Conservation (phyloP, 1,140 invertebrate species). For the Lamellibrachia luymesi region DNA sequence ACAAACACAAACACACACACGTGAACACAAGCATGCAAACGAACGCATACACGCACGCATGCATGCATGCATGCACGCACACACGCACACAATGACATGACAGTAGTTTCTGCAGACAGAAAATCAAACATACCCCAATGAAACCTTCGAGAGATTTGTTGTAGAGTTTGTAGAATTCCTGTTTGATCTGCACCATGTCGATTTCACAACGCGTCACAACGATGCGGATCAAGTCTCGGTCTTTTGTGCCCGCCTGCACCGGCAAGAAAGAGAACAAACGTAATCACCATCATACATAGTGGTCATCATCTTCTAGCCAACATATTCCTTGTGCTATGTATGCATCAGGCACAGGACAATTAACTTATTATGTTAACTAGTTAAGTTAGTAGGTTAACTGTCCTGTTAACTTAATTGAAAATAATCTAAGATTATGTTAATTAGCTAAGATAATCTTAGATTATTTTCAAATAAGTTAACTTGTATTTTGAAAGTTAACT, state of each 20-base stretch:
- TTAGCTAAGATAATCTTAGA: no score
- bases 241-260: conserved; percentile 48
- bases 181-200: conserved; percentile 62
- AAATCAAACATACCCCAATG: conserved; percentile 6
- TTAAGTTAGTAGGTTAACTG: no score
- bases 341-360: no score
- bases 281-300: not conserved
- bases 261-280: not conserved
- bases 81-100: not conserved
- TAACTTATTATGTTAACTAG: no score
- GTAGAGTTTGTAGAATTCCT: conserved; percentile 54
- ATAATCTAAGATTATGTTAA: no score
- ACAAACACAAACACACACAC: no score
- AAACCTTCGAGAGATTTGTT: conserved; percentile 7
- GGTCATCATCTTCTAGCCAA: not conserved
- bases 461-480: no score
- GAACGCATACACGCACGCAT: not conserved
- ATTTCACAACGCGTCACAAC: conserved; percentile 61
- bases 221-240: conserved; percentile 57
- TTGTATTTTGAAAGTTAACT: no score
- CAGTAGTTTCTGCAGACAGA: not conserved
- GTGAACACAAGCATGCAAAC: no score
- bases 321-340: not conserved
- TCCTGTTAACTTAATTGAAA: no score
- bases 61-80: not conserved